These are phyloP conservation scores for Bubo scandiacus DNA, from an alignment of 2,113 vertebrate genomes.

Conservation along the genomic window DNA sequence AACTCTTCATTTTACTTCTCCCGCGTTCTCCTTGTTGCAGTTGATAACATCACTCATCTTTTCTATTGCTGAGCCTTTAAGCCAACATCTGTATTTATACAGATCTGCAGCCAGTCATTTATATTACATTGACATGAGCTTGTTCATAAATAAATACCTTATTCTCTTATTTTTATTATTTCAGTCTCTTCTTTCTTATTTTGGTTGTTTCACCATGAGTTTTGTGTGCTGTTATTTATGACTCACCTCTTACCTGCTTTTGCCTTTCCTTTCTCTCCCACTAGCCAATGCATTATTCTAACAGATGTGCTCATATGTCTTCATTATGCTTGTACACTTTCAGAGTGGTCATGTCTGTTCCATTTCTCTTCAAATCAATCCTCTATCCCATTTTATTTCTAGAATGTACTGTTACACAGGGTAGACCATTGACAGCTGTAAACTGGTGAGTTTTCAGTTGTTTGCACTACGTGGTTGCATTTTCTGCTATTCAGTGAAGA, in stretches of 20 bases:
- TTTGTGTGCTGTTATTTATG: background rate
- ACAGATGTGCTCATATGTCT: background rate
- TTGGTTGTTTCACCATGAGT: background rate
- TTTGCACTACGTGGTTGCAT: background rate
- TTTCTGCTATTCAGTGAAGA: background rate
- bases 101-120: background rate
- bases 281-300: background rate
- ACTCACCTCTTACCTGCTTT: background rate
- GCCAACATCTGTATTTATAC: background rate
- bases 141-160: background rate
- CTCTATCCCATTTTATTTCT: background rate
- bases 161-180: background rate
- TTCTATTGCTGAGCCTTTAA: background rate
- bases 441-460: background rate
- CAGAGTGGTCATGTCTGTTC: background rate
- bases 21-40: background rate
- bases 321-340: background rate
- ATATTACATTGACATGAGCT: background rate
- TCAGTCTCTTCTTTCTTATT: background rate
- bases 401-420: background rate
- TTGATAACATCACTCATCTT: background rate
- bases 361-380: background rate
- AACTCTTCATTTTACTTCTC: background rate
- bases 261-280: background rate
- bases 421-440: background rate